A percentile compares a stretch with the other conserved stretches of the same genome.
Conservation (phyloP, 2,888 invertebrate species). For the Seladonia tumulorum region DNA sequence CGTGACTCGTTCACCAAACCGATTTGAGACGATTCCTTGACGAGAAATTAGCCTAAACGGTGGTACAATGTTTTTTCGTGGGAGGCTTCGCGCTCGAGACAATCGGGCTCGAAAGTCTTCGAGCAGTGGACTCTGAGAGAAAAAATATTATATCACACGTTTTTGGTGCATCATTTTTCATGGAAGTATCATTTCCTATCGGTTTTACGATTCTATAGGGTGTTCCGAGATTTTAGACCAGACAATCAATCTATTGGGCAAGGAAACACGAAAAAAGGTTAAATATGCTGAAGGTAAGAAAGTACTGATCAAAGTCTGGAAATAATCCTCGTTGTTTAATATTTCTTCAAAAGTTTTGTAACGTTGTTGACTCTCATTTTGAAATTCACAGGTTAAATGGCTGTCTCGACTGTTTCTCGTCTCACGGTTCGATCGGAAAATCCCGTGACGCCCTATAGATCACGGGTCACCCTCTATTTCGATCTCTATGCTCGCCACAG, state of each 20-base stretch:
- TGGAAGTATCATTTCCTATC: neutral
- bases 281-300: neutral
- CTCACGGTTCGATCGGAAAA: neutral
- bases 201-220: neutral
- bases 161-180: neutral
- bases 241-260: neutral
- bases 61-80: neutral
- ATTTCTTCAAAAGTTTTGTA: neutral
- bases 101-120: neutral
- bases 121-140: neutral
- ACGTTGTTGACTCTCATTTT: neutral
- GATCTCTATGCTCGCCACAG: slow-evolving; percentile 22
- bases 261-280: neutral
- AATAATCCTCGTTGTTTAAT: neutral
- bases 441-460: neutral
- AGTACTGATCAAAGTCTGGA: neutral
- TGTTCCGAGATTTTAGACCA: neutral
- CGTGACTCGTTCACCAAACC: neutral
- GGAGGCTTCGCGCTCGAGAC: neutral
- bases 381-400: neutral
- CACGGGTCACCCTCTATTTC: neutral
- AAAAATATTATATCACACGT: neutral
- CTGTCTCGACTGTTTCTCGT: neutral
- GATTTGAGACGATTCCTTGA: neutral
- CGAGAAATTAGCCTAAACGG: neutral